These are phyloP conservation scores for Vanessa atalanta DNA, from an alignment of 1,140 invertebrate species.

Conservation along the genomic window DNA sequence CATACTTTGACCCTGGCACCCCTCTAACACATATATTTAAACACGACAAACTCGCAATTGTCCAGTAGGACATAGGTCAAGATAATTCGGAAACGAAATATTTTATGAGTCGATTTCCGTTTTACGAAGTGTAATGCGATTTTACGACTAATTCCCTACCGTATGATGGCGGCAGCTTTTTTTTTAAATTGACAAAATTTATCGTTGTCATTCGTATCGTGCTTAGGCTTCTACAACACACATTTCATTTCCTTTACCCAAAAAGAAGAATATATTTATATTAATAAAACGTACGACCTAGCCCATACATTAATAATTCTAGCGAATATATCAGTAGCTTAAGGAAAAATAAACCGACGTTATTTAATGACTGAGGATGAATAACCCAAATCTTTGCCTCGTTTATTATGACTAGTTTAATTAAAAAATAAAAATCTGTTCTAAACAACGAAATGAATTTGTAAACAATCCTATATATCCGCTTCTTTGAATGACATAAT, in stretches of 20 bases:
- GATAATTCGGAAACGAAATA: slow-evolving; percentile 56
- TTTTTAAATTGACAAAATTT: slow-evolving; percentile 17
- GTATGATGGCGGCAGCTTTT: slow-evolving; percentile 43
- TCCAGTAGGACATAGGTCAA: slow-evolving; percentile 46
- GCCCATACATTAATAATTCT: no score
- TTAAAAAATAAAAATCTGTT: background rate
- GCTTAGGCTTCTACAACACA: background rate
- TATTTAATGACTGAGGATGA: no score
- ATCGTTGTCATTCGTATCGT: slow-evolving; percentile 2
- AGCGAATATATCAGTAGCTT: background rate
- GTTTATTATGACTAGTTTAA: background rate
- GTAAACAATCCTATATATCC: slow-evolving; percentile 4
- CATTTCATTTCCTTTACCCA: background rate
- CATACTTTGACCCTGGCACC: slow-evolving; percentile 47
- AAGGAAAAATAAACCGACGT: no score
- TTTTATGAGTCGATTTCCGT: slow-evolving; percentile 72
- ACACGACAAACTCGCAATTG: slow-evolving; percentile 23
- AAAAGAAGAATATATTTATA: background rate
- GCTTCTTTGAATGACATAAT: slow-evolving; percentile 14
- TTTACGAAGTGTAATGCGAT: slow-evolving; percentile 67
- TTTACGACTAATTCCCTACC: slow-evolving; percentile 61
- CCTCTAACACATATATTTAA: slow-evolving; percentile 36
- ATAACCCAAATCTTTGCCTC: no score
- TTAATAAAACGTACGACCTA: background rate
- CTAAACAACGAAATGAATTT: background rate